These are phyloP conservation scores for Columbina picui DNA, from an alignment of 2,113 vertebrate species.

Conservation along the genomic window DNA sequence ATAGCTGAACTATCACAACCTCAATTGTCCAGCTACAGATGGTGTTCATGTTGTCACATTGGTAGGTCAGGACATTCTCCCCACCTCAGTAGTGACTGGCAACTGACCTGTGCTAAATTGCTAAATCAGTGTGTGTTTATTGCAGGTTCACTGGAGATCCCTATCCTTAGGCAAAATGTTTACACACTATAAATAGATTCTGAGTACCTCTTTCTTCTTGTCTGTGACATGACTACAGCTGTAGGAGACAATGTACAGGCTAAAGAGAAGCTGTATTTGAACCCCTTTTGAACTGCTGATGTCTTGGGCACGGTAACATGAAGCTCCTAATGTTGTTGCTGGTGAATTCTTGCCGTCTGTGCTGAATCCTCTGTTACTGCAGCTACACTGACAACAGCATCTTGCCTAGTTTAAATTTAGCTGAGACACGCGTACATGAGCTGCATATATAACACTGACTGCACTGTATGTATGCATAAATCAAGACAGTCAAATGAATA, in stretches of 20 bases:
- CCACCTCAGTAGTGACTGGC: background rate
- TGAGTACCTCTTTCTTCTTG: background rate
- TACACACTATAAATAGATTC: background rate
- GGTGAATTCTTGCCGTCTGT: background rate
- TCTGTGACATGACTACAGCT: background rate
- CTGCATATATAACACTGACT: background rate
- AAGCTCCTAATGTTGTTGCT: background rate
- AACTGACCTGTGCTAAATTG: background rate
- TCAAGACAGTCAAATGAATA: background rate
- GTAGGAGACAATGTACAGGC: background rate
- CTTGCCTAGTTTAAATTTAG: background rate
- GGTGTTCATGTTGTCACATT: background rate
- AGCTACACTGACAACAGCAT: background rate
- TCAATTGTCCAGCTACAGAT: background rate
- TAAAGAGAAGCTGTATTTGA: background rate
- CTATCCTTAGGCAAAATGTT: background rate
- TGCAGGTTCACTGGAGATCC: background rate
- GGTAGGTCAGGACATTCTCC: background rate
- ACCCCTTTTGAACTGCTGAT: background rate
- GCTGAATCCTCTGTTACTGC: rapidly evolving
- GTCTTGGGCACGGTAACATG: background rate
- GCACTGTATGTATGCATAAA: rapidly evolving
- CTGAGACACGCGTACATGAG: background rate
- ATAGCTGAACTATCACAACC: background rate
- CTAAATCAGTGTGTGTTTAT: background rate